Evolutionary conservation across 1,140 invertebrate species (phyloP).

Genomic region (Drosophila nigromelanica): DNA sequence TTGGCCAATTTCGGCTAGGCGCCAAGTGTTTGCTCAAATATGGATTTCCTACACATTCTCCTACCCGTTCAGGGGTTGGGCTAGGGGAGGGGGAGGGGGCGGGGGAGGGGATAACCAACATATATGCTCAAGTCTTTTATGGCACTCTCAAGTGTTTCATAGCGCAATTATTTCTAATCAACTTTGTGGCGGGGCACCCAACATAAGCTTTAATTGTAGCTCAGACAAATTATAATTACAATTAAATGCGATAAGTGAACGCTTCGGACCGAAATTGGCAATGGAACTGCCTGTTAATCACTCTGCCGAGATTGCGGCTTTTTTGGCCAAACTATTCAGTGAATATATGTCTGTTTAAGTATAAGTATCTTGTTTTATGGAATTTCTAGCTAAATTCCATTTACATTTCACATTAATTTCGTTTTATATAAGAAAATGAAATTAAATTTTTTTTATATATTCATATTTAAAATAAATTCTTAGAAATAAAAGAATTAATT

Average conservation of each 20-base stretch:
- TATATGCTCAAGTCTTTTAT: constrained; percentile 44
- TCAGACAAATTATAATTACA: constrained; percentile 57
- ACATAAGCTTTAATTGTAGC: constrained; percentile 44
- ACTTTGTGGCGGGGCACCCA: constrained; percentile 4
- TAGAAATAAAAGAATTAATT: too few species aligned
- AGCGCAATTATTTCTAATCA: constrained; percentile 59
- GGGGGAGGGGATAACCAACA: constrained; percentile 20
- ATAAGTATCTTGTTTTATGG: too few species aligned
- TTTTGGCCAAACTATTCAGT: not conserved
- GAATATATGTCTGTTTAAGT: too few species aligned
- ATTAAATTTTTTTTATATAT: too few species aligned
- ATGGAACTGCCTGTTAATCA: constrained; percentile 41
- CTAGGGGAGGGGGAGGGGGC: not conserved
- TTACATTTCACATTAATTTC: too few species aligned
- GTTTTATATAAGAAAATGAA: too few species aligned
- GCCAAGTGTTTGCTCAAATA: constrained; percentile 38
- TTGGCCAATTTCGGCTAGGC: constrained; percentile 41
- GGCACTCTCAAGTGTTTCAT: constrained; percentile 55
- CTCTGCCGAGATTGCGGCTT: not conserved
- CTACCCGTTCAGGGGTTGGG: not conserved
- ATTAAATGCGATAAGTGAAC: constrained; percentile 58
- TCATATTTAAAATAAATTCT: too few species aligned
- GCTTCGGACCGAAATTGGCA: constrained; percentile 54
- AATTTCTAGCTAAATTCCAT: too few species aligned
- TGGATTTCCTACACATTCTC: constrained; percentile 37